Evolutionary conservation across 2,888 invertebrate species (phyloP), one percentile per base, ranked within the genome.

Genomic region (Monopis laevigella): DNA sequence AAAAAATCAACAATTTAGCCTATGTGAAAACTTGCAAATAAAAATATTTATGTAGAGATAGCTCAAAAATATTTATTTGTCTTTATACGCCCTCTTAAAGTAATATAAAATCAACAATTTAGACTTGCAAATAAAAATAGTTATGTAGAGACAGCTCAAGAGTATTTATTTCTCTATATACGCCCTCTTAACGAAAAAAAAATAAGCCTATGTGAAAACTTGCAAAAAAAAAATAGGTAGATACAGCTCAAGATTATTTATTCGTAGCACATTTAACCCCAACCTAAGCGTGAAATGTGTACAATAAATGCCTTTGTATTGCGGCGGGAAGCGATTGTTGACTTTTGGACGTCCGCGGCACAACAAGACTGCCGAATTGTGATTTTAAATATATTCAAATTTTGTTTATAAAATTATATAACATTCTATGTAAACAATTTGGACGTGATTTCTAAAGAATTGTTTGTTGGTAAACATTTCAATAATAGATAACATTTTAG

Each of bases 241-340:
- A n/a, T n/a, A n/a, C n/a, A n/a, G n/a, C n/a, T 32, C 32, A 32
- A 32, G 14, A 16, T n/a, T 16, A 2, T 4, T 32, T 13, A 17
- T 6, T 32, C 13, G 8, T 13, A 3, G 45, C 62, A 60, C 39
- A 54, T 10, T 36, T 50, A 58, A 60, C 77, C 77, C 78, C 63
- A 67, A 36, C 18, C 21, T 21, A 36, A 70, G 71, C 77, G 74
- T 78, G 71, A 78, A 78, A 78, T 77, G 73, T 70, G 71, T 69
- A 73, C 77, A 78, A 80, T 77, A 78, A 80, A 77, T 77, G 80
- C 72, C 71, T 71, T 77, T 77, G 74, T 77, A 74, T 70, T 65
- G 72, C 58, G 65, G 62, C 58, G 29, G 27, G 53, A 59, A 44
- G 51, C 55, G 56, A 11, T 58, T 69, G 70, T 71, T 71, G 71